Conservation (phyloP, 1,140 invertebrate genomes). For the Rhynchophorus ferrugineus region DNA sequence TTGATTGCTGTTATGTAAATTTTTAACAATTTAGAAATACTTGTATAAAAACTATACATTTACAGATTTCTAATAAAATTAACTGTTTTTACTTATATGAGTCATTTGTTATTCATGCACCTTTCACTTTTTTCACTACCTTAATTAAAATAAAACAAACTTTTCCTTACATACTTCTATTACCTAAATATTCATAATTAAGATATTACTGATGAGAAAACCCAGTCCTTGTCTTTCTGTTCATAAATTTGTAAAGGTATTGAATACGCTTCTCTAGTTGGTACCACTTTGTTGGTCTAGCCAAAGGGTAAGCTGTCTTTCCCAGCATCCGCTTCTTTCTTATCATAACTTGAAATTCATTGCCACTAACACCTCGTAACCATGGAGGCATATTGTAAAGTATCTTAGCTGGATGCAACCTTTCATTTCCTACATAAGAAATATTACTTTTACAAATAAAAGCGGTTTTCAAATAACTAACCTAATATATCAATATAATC, state of each 20-base stretch:
- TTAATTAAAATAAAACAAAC: too few relatives aligned
- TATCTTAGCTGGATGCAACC: slow-evolving; percentile 72
- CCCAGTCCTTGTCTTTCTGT: slow-evolving; percentile 68
- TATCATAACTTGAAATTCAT: slow-evolving; percentile 76
- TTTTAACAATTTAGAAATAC: slow-evolving; percentile 8
- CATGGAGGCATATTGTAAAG: slow-evolving; percentile 77
- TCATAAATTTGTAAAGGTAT: slow-evolving; percentile 68
- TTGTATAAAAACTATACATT: slow-evolving; percentile 28
- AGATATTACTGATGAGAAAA: slow-evolving; percentile 43
- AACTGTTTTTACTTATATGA: slow-evolving; percentile 24
- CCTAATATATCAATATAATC: slow-evolving; percentile 95
- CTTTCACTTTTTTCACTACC: background rate
- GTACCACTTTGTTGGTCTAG: slow-evolving; percentile 68
- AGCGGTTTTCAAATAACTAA: slow-evolving; percentile 34
- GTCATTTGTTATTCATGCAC: background rate
- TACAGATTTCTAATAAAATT: slow-evolving; percentile 33
- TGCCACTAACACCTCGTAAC: slow-evolving; percentile 79
- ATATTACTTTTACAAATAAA: background rate
- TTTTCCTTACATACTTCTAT: too few relatives aligned
- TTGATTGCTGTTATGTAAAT: slow-evolving; percentile 1
- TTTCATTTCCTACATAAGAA: slow-evolving; percentile 55
- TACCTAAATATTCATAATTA: too few relatives aligned
- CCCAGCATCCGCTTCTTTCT: slow-evolving; percentile 62
- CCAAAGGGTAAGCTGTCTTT: slow-evolving; percentile 48
- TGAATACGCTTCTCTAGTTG: slow-evolving; percentile 63